Conservation (phyloP, 2,797 vertebrate species). For the Harpagifer antarcticus region DNA sequence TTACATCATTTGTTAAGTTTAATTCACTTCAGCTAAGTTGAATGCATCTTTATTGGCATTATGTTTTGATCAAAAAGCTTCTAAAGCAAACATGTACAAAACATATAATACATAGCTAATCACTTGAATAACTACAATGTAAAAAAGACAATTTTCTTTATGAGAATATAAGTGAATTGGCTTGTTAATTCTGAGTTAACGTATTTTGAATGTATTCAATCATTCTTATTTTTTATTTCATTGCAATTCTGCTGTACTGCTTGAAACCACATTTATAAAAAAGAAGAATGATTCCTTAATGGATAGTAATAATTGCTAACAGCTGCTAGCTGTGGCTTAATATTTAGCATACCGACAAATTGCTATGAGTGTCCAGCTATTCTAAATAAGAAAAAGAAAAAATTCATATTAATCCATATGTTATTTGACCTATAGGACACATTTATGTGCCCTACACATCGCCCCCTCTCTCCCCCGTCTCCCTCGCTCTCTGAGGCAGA, state of each 20-base stretch:
- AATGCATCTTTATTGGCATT: neutral
- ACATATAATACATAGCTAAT: too few species aligned
- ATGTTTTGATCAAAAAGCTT: neutral
- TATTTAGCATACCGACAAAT: neutral
- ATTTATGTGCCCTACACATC: neutral
- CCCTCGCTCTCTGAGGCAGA: conserved; percentile 63
- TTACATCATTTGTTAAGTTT: neutral
- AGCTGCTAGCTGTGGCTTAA: neutral
- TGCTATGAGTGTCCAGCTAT: neutral
- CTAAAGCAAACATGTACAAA: neutral
- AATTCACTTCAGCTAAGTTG: neutral
- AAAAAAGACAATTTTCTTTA: too few species aligned
- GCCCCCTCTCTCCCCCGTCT: conserved; percentile 5
- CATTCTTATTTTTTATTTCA: too few species aligned
- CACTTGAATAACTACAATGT: too few species aligned
- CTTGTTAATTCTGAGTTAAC: too few species aligned
- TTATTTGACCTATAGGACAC: conserved; percentile 39
- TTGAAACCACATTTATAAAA: too few species aligned
- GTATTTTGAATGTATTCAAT: too few species aligned
- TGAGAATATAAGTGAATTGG: too few species aligned
- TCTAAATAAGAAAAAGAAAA: conserved; percentile 1
- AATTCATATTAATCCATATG: conserved; percentile 55
- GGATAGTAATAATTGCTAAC: too few species aligned
- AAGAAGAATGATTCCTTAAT: too few species aligned
- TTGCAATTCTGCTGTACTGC: too few species aligned